Base-by-base conservation (phyloP, 2,888 invertebrate genomes). In the Caenorhabditis sp. region DNA sequence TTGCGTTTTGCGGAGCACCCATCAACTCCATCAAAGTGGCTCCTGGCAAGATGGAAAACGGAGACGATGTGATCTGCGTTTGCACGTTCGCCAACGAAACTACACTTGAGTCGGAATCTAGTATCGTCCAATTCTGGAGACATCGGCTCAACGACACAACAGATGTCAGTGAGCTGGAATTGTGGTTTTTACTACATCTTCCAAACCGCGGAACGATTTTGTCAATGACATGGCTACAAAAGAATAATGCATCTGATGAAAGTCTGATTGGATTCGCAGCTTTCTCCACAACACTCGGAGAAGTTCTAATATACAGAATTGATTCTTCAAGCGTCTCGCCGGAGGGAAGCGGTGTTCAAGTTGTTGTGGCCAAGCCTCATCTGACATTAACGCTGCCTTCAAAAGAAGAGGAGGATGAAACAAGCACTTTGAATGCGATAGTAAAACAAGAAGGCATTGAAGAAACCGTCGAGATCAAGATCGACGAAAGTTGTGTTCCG, bases 281-380 rank as follows among this genome's bases (percentile, higher is more conserved):
- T 8, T 65, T 86, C 11, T 51, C 74, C 0, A 86, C 82, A 1
- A 44, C 78, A 4, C 47, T 56, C 15, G 86, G 86, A 60, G 55
- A 60, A 13, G 68, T 86, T 37, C 32, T 83, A n/a, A 86, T 86
- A 22, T 86, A 86, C 55, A 51, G 67, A 15, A 67, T 79, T 28
- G 79, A 79, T 47, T 20, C 24, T 0, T n/a, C 53, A 5, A 62
- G 55, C 5, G 67, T 32, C 6, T 2, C 13, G 1, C 8, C 6
- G 11, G n/a, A 22, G 9, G 22, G 24, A 1, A 11, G 24, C n/a
- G 35, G 24, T 18, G 62, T 80, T 6, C 13, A n/a, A 9, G 58
- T 80, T 1, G 26, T 74, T 2, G 40, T 20, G 0, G 40, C 60
- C 3, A 74, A 74, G n/a, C 69, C 74, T 0, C 22, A 56, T 53